A percentile compares a stretch with the other conserved stretches of the same genome.
Conservation (phyloP, 1,140 invertebrate species). For the Brachionus calyciflorus region DNA sequence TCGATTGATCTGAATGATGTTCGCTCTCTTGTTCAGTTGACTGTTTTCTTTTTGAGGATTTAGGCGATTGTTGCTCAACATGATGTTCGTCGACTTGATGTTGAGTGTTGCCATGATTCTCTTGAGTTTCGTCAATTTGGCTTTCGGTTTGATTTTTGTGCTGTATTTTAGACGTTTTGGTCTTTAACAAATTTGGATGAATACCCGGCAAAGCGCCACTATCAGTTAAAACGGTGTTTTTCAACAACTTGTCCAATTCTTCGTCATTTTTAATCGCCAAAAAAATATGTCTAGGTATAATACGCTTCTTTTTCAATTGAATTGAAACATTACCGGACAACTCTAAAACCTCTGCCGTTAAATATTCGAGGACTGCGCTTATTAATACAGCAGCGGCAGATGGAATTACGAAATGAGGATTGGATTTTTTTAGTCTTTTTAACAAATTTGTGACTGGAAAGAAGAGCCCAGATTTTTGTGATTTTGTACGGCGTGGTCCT, state of each 20-base stretch:
- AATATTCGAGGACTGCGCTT: conserved; percentile 96
- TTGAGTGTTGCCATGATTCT: too few relatives aligned
- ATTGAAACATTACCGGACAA: conserved; percentile 97
- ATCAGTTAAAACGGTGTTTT: conserved; percentile 77
- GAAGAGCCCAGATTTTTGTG: conserved; percentile 88
- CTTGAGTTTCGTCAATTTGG: too few relatives aligned
- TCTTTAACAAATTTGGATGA: neutral
- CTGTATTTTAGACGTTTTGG: too few relatives aligned
- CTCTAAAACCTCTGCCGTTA: conserved; percentile 90
- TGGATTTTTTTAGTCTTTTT: conserved; percentile 94
- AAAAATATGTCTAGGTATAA: conserved; percentile 96
- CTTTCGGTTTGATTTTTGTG: too few relatives aligned
- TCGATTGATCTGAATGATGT: too few relatives aligned
- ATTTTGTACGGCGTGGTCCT: conserved; percentile 88
- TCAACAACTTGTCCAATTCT: conserved; percentile 97
- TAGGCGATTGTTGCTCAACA: too few relatives aligned
- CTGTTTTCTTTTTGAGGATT: too few relatives aligned
- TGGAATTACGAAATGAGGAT: conserved; percentile 94
- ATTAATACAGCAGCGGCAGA: conserved; percentile 97
- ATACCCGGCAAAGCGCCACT: neutral
- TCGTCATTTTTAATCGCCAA: conserved; percentile 97
- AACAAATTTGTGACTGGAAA: conserved; percentile 98
- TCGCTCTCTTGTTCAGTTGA: too few relatives aligned
- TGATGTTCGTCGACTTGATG: too few relatives aligned
- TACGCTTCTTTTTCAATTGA: conserved; percentile 98